Evolutionary conservation across 2,797 vertebrate genomes (phyloP).

Genomic region (Acrossocheilus fasciatus): DNA sequence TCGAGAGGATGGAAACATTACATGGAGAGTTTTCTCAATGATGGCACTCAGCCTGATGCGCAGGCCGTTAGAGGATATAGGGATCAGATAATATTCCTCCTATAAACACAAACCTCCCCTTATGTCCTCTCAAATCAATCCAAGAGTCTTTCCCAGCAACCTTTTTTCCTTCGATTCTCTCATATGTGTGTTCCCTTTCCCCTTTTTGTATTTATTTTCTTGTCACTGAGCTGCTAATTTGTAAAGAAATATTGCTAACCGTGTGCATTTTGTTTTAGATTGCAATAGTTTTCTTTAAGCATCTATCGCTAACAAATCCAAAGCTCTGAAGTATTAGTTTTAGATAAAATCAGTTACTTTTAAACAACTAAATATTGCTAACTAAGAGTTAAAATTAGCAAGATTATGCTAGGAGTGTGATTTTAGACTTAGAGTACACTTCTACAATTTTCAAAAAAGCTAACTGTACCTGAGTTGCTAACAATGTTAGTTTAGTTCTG

Average conservation of each 20-base stretch:
- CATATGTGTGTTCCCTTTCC: neutral
- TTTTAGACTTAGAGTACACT: neutral
- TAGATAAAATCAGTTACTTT: neutral
- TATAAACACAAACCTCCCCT: neutral
- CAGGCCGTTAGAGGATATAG: slow-evolving; percentile 5
- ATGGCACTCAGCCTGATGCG: slow-evolving; percentile 41
- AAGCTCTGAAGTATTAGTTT: slow-evolving; percentile 16
- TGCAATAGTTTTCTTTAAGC: neutral
- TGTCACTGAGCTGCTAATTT: slow-evolving; percentile 9
- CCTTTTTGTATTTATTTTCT: neutral
- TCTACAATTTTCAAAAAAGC: neutral
- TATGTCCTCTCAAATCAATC: neutral
- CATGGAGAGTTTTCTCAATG: slow-evolving; percentile 38
- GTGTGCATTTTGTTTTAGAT: neutral
- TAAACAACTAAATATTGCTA: slow-evolving; percentile 1
- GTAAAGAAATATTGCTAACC: slow-evolving; percentile 1
- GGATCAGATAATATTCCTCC: slow-evolving; percentile 11
- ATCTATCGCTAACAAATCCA: neutral
- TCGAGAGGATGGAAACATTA: slow-evolving; percentile 43
- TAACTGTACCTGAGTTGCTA: neutral
- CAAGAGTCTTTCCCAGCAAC: neutral
- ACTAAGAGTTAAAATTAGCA: neutral
- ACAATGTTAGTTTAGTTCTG: slow-evolving; percentile 5
- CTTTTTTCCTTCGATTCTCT: neutral
- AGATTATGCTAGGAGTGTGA: slow-evolving; percentile 1